Evolutionary conservation across 2,113 vertebrate species (phyloP), one percentile per base, ranked within the genome.

Genomic region (Nothobranchius kuhntae): DNA sequence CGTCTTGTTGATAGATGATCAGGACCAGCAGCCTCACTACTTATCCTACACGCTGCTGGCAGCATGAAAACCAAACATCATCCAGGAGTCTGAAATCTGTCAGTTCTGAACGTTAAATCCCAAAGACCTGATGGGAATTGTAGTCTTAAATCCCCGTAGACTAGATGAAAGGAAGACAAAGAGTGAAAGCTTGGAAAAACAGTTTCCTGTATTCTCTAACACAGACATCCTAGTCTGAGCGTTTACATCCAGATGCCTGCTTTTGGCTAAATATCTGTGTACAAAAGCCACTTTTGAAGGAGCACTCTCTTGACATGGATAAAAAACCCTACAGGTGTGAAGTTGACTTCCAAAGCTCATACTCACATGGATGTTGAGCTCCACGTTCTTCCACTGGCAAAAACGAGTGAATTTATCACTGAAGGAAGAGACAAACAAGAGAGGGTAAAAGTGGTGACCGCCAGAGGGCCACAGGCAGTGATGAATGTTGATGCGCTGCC

Each of bases 371-470:
- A 99, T 98, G 87, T 99, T 99, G 85, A 99, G 93, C 83, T 99
- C 98, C 65, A 99, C 96, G 15, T 99, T 99, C 91, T 99, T 99
- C 98, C 98, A 99, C 89, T 99, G 98, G 87, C 96, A 99, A 70
- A 97, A 99, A 46, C 98, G 93, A 65, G 97, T 99, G 79, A 99
- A 99, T 85, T 96, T 98, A 89, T 99, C 98, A 71, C 98, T 99
- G 91, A 9, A 42, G n/a, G 13, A 38, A 36, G 8, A 57, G 14
- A 47, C 6, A 46, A 15, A 21, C 8, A 52, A 13, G 40, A 47
- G 5, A n/a, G 2, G 15, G 3, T n/a, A 6, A 56, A 71, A 9
- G 38, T 40, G 1, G 38, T 40, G 38, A 4, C 6, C 38, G 9
- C 38, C 6, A 7, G 1, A 7, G 17, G 15, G 0, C 0, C 7